Evolutionary conservation across 2,888 invertebrate genomes (phyloP).

Genomic region (Molorchus minor): DNA sequence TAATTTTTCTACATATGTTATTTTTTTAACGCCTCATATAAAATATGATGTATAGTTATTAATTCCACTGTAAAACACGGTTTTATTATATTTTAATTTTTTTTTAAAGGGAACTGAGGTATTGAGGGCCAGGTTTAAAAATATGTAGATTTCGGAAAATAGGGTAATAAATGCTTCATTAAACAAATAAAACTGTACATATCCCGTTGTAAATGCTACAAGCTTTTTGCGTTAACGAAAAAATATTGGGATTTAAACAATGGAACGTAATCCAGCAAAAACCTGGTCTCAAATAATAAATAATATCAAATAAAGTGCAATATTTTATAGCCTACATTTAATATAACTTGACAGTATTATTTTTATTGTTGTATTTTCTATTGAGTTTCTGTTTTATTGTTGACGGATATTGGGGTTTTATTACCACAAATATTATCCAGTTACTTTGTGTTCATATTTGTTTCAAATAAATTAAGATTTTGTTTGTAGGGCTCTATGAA

Average conservation of each 20-base stretch:
- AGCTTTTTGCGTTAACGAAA: no score
- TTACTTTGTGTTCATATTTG: slow-evolving; percentile 16
- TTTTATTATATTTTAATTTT: slow-evolving; percentile 28
- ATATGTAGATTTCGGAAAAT: no score
- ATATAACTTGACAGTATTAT: slow-evolving; percentile 22
- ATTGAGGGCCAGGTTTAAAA: slow-evolving; percentile 38
- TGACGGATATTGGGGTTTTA: slow-evolving; percentile 4
- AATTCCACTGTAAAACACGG: slow-evolving; percentile 29
- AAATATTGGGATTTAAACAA: no score
- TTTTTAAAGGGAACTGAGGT: slow-evolving; percentile 22
- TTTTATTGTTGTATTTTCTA: slow-evolving; percentile 17
- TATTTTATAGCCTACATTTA: slow-evolving; percentile 43
- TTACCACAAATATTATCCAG: slow-evolving; percentile 10
- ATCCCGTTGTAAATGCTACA: not conserved
- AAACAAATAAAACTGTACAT: no score
- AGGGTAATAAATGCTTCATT: no score
- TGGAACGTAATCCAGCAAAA: no score
- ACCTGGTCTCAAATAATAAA: slow-evolving; percentile 6
- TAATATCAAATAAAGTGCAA: slow-evolving; percentile 44
- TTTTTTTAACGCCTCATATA: slow-evolving; percentile 35
- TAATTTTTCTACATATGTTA: slow-evolving; percentile 37
- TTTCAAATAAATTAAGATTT: slow-evolving; percentile 27
- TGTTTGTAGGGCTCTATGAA: slow-evolving; percentile 50
- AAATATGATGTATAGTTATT: slow-evolving; percentile 32
- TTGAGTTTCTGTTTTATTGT: slow-evolving; percentile 26